Percentiles rank a stretch among this genome's conserved stretches.
phyloP scores from a whole-genome alignment of 2,797 vertebrate species.

The Acanthurus tractus region DNA sequence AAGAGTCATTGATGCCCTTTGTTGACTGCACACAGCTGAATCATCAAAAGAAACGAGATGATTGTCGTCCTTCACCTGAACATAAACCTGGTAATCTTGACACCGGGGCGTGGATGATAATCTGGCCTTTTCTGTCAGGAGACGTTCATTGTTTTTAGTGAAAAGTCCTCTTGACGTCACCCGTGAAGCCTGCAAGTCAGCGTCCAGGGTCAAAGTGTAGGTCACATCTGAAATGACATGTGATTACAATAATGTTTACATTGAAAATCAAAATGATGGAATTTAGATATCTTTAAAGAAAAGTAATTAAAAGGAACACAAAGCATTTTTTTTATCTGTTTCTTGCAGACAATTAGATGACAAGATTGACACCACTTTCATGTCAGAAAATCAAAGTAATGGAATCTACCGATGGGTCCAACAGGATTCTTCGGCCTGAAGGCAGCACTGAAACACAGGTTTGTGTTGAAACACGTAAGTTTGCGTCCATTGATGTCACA shows the following conservation, averaged over 20 bases:
- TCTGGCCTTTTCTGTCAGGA: slow-evolving; percentile 78
- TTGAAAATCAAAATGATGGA: neutral
- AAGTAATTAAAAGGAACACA: too few species aligned
- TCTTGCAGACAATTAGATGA: neutral
- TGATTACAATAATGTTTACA: too few species aligned
- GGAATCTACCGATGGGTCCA: slow-evolving; percentile 87
- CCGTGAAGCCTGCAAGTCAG: slow-evolving; percentile 87
- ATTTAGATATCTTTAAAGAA: neutral
- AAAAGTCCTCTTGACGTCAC: slow-evolving; percentile 92
- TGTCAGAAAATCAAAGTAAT: neutral
- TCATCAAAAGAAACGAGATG: neutral
- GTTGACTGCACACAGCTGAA: too few species aligned
- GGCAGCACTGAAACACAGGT: slow-evolving; percentile 87
- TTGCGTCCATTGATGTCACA: slow-evolving; percentile 84
- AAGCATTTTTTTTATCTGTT: neutral
- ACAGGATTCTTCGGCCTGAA: slow-evolving; percentile 87
- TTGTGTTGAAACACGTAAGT: slow-evolving; percentile 72
- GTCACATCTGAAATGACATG: slow-evolving; percentile 77
- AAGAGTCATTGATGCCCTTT: too few species aligned
- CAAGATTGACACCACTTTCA: neutral
- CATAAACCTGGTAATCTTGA: slow-evolving; percentile 81
- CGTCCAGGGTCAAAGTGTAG: slow-evolving; percentile 91
- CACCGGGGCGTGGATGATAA: slow-evolving; percentile 76
- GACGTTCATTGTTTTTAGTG: slow-evolving; percentile 87
- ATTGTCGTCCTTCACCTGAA: slow-evolving; percentile 86